Percentiles rank a stretch among this genome's conserved stretches.
phyloP scores from a whole-genome alignment of 2,888 invertebrate species.

The Crepidodera aurea region DNA sequence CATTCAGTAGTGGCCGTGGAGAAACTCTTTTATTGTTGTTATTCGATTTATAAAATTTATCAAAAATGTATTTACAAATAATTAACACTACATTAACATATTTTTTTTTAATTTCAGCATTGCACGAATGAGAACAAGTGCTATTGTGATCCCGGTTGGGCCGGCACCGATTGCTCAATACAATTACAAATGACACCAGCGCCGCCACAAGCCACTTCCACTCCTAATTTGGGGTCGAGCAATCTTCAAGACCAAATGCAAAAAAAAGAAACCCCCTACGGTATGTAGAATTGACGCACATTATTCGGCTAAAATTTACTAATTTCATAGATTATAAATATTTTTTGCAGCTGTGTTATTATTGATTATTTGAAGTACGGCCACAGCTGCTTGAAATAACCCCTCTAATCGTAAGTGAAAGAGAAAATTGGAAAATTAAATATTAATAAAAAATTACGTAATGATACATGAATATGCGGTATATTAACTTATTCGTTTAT shows the following conservation, averaged over 20 bases:
- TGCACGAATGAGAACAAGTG: slow-evolving; percentile 95
- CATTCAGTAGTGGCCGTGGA: no score
- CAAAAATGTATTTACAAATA: no score
- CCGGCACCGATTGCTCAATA: slow-evolving; percentile 86
- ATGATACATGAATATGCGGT: no score
- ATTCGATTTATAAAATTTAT: no score
- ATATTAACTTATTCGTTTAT: no score
- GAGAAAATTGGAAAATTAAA: no score
- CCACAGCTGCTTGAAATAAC: neutral
- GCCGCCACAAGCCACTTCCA: slow-evolving; percentile 67
- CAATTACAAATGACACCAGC: slow-evolving; percentile 72
- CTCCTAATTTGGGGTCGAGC: slow-evolving; percentile 60
- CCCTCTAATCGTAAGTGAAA: no score
- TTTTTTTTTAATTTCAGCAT: slow-evolving; percentile 67
- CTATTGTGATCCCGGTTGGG: slow-evolving; percentile 89
- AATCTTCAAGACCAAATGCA: slow-evolving; percentile 73
- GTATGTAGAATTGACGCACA: slow-evolving; percentile 67
- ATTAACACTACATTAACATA: no score
- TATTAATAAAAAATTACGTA: no score
- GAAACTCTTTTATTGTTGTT: no score
- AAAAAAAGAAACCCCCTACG: slow-evolving; percentile 93
- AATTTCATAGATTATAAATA: no score
- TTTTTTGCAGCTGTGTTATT: neutral
- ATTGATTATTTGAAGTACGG: neutral
- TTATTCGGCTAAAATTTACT: neutral